phyloP scores from a whole-genome alignment of 2,797 vertebrate species.

The Karalla daura region DNA sequence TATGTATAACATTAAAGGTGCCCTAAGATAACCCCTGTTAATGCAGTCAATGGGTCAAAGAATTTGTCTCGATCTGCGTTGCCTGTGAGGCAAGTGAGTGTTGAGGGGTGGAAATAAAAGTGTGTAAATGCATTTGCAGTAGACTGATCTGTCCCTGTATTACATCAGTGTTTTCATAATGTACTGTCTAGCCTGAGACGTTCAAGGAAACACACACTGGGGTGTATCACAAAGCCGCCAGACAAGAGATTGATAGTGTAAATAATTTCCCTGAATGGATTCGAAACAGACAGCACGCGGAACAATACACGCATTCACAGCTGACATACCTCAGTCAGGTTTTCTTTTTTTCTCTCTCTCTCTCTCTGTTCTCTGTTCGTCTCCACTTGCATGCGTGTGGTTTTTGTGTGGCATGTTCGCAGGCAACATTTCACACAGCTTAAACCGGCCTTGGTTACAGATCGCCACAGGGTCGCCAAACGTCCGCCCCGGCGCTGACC shows the following conservation, averaged over 20 bases:
- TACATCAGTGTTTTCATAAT: background rate
- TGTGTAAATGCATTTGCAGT: background rate
- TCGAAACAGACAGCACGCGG: conserved; percentile 19
- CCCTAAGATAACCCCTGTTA: too few relatives aligned
- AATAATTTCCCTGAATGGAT: conserved; percentile 19
- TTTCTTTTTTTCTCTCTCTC: background rate
- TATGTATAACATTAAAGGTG: too few relatives aligned
- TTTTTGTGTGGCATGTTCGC: conserved; percentile 6
- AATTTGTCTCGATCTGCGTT: background rate
- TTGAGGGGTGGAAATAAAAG: background rate
- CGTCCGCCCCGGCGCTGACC: conserved; percentile 37
- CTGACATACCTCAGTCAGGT: conserved; percentile 2
- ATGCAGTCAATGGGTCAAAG: too few relatives aligned
- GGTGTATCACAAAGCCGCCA: conserved; percentile 9
- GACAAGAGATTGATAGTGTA: conserved; percentile 4
- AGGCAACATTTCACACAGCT: conserved; percentile 19
- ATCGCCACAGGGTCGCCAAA: conserved; percentile 34
- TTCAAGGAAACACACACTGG: conserved; percentile 18
- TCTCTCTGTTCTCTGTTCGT: conserved; percentile 8
- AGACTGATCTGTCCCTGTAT: background rate
- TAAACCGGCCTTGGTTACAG: conserved; percentile 26
- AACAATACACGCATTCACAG: conserved; percentile 22
- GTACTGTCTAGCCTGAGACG: background rate
- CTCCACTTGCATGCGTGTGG: conserved; percentile 22
- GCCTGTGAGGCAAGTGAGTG: background rate